Percentiles rank a stretch among this genome's conserved stretches.
Conservation (phyloP, 92 coral and sea anemone genomes). For the Nematostella vectensis region DNA sequence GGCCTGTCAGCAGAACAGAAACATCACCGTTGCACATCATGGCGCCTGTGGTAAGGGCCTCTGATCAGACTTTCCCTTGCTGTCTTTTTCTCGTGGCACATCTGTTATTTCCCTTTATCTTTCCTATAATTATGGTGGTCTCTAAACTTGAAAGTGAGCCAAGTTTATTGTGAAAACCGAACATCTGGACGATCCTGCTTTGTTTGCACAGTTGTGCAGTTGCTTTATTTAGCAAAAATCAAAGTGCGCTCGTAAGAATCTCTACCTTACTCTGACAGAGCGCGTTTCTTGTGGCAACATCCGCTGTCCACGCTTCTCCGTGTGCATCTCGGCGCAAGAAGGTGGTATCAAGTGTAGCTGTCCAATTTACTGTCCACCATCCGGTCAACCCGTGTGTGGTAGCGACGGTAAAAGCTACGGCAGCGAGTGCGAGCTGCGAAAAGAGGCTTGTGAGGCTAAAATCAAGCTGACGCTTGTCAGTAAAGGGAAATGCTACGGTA, state of each 20-base stretch:
- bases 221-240: no score
- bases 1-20: constrained; percentile 53
- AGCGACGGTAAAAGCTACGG: constrained; percentile 49
- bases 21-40: constrained; percentile 36
- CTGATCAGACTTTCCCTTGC: not conserved
- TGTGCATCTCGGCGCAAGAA: constrained; percentile 33
- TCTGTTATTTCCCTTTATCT: not conserved
- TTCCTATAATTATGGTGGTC: not conserved
- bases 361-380: constrained; percentile 35
- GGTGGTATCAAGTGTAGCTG: constrained; percentile 43
- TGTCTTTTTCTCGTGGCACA: not conserved
- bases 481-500: constrained; percentile 60
- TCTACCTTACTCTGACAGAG: constrained; percentile 5
- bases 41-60: constrained; percentile 73
- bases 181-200: no score
- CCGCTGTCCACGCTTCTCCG: constrained; percentile 50
- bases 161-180: no score
- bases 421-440: constrained; percentile 58
- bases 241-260: no score
- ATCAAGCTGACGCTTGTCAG: constrained; percentile 19
- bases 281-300: constrained; percentile 43
- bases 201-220: no score
- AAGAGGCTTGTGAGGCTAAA: constrained; percentile 54
- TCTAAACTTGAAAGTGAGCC: no score
- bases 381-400: constrained; percentile 48